Conservation (phyloP, 1,140 invertebrate species). For the Zaprionus vittiger region DNA sequence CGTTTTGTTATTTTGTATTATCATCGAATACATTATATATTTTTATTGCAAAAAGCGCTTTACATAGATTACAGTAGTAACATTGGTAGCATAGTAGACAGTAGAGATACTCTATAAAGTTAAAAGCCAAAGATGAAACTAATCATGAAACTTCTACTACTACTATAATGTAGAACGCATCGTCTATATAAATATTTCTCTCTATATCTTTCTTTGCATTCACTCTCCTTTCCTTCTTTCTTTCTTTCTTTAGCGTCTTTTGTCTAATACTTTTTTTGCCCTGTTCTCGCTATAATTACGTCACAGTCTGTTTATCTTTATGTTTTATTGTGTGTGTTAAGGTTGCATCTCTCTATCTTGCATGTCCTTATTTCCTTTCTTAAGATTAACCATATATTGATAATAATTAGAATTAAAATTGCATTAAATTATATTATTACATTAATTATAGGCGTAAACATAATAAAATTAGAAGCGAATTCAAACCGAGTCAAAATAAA, state of each 20-base stretch:
- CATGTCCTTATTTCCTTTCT: conserved; percentile 9
- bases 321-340: conserved; percentile 11
- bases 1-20: conserved; percentile 58
- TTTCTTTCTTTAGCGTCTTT: conserved; percentile 40
- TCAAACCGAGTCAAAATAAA: conserved; percentile 32
- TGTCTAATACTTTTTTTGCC: conserved; percentile 54
- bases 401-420: conserved; percentile 27
- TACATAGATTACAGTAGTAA: conserved; percentile 74
- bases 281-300: conserved; percentile 51
- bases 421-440: conserved; percentile 37
- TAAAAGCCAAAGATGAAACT: conserved; percentile 63
- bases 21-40: conserved; percentile 60
- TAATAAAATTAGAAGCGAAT: conserved; percentile 36
- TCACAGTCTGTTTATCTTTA: conserved; percentile 54
- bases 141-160: conserved; percentile 62
- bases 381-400: conserved; percentile 24
- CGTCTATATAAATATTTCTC: neutral
- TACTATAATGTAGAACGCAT: conserved; percentile 30
- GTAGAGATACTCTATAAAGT: conserved; percentile 40
- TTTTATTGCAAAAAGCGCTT: conserved; percentile 85
- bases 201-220: neutral
- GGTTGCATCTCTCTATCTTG: conserved; percentile 5
- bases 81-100: conserved; percentile 51
- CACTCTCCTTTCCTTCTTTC: neutral
- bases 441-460: conserved; percentile 37